Evolutionary conservation across 2,113 vertebrate genomes (phyloP).

Genomic region (Malurus alboscapulatus): DNA sequence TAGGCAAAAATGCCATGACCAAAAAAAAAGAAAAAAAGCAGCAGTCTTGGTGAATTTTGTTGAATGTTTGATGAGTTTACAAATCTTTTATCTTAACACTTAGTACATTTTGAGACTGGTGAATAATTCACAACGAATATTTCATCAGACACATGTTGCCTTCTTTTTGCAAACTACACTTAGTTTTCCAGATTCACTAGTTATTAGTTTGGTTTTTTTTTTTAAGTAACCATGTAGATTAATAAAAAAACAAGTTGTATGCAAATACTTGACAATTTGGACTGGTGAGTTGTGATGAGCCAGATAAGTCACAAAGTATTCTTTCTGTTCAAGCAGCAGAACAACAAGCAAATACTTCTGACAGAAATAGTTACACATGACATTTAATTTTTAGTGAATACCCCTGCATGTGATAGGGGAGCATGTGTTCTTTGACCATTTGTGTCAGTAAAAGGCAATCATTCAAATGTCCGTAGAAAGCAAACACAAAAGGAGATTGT

Average conservation of each 20-base stretch:
- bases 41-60: neutral
- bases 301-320: neutral
- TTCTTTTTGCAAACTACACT: slow-evolving; percentile 10
- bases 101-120: slow-evolving; percentile 14
- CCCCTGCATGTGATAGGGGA: neutral
- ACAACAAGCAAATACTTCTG: neutral
- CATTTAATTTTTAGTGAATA: slow-evolving; percentile 20
- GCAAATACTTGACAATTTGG: neutral
- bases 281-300: neutral
- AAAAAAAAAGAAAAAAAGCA: neutral
- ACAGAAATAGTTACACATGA: slow-evolving; percentile 11
- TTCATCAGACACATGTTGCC: slow-evolving; percentile 32
- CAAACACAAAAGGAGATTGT: slow-evolving; percentile 15
- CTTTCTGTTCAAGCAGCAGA: neutral
- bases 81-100: slow-evolving; percentile 47
- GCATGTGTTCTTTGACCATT: neutral
- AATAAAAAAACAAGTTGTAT: neutral
- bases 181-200: neutral
- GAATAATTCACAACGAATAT: slow-evolving; percentile 37
- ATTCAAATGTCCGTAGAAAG: slow-evolving; percentile 15
- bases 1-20: neutral
- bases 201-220: neutral
- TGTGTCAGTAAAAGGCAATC: slow-evolving; percentile 18
- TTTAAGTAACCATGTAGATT: neutral
- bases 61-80: slow-evolving; percentile 24